phyloP scores from a whole-genome alignment of 2,113 vertebrate species.

The Podiceps cristatus region DNA sequence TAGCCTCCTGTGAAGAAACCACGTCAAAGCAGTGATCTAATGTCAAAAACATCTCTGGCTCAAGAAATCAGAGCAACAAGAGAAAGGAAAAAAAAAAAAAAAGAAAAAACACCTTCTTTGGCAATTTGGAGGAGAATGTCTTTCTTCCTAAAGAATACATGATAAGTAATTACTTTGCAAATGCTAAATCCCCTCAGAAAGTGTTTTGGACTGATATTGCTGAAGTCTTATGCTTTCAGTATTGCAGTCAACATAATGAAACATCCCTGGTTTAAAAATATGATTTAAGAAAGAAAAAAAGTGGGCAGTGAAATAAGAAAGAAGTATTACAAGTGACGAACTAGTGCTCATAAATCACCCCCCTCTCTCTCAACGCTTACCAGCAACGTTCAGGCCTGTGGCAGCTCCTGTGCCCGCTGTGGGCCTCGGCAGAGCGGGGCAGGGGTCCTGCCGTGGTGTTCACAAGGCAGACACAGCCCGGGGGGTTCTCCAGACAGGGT shows the following conservation, averaged over 20 bases:
- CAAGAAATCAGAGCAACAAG: slow-evolving; percentile 27
- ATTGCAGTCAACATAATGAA: background rate
- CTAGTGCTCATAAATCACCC: background rate
- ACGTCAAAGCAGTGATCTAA: slow-evolving; percentile 51
- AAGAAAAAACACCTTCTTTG: background rate
- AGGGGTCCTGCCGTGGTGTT: background rate
- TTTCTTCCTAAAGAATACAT: slow-evolving; percentile 30
- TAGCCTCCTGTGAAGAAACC: slow-evolving; percentile 46
- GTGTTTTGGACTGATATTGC: background rate
- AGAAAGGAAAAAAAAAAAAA: background rate
- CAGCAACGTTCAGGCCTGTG: background rate
- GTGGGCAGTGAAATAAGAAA: background rate
- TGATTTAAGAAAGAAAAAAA: background rate
- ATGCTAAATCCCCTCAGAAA: slow-evolving; percentile 28
- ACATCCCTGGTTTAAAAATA: background rate
- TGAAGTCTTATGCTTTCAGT: background rate
- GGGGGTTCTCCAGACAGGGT: background rate
- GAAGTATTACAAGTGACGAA: background rate
- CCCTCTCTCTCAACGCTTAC: background rate
- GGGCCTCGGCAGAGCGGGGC: background rate
- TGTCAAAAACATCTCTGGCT: slow-evolving; percentile 36
- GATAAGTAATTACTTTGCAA: slow-evolving; percentile 57
- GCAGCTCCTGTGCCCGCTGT: background rate
- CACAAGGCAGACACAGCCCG: background rate
- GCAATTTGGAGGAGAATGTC: slow-evolving; percentile 34